These are phyloP conservation scores for Uropsilus gracilis DNA, from an alignment of 2,113 vertebrate genomes.

Conservation along the genomic window DNA sequence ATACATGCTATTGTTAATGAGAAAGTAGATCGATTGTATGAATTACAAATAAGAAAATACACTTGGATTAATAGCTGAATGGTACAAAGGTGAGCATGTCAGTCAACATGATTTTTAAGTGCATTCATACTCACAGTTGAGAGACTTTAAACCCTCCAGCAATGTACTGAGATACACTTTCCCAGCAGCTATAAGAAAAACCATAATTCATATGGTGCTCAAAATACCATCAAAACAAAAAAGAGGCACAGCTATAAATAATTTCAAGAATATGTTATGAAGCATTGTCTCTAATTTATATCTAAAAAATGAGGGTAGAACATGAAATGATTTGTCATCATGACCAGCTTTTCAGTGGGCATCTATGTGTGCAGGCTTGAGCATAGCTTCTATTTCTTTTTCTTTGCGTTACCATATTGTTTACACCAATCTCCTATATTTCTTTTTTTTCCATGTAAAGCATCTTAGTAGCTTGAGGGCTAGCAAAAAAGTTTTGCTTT, in stretches of 20 bases:
- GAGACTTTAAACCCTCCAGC: neutral
- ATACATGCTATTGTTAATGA: neutral
- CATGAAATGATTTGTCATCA: no score
- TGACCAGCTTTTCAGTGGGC: no score
- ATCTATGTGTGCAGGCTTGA: no score
- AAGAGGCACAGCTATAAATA: no score
- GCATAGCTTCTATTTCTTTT: no score
- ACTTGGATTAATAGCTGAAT: neutral
- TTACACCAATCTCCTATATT: no score
- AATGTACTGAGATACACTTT: constrained; percentile 6
- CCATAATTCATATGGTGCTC: neutral
- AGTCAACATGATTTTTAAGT: neutral
- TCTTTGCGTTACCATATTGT: no score
- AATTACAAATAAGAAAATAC: neutral
- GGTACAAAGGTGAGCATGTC: neutral
- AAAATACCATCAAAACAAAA: neutral
- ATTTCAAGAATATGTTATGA: neutral
- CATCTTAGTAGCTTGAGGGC: no score
- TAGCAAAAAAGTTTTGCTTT: no score
- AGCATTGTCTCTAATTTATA: neutral
- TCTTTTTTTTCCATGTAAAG: no score
- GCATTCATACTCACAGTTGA: constrained; percentile 32
- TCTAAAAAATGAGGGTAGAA: no score
- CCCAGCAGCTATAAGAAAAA: constrained; percentile 26
- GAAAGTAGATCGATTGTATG: neutral